Evolutionary conservation across 2,888 invertebrate genomes (phyloP).

Genomic region (Polyploca ridens): DNA sequence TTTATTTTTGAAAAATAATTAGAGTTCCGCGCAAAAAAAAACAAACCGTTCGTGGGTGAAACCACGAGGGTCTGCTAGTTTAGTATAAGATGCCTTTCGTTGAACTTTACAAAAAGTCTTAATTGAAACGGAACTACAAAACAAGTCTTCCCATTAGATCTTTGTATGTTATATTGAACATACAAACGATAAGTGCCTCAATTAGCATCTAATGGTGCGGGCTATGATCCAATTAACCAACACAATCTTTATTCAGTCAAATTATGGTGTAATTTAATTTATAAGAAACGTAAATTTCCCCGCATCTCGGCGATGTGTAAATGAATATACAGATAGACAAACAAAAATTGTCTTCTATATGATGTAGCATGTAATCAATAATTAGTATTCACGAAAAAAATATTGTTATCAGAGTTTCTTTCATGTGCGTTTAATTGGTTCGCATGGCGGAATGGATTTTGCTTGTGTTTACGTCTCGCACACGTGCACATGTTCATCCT

Average conservation of each 20-base stretch:
- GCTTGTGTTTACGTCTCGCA: conserved; percentile 54
- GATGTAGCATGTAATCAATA: background rate
- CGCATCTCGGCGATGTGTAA: too few relatives aligned
- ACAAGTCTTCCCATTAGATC: too few relatives aligned
- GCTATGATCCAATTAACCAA: conserved; percentile 65
- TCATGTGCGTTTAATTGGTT: conserved; percentile 40
- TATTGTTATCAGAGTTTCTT: conserved; percentile 24
- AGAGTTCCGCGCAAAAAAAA: too few relatives aligned
- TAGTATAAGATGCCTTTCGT: too few relatives aligned
- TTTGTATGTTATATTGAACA: background rate
- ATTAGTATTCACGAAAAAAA: conserved; percentile 1
- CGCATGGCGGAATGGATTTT: conserved; percentile 44
- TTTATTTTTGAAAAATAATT: too few relatives aligned
- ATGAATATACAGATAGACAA: too few relatives aligned
- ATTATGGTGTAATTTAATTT: conserved; percentile 36
- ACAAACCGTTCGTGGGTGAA: too few relatives aligned
- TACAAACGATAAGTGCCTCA: conserved; percentile 41
- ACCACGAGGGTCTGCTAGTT: too few relatives aligned
- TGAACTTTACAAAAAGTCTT: too few relatives aligned
- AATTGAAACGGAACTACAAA: too few relatives aligned
- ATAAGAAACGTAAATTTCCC: conserved; percentile 15
- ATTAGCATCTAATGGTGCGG: conserved; percentile 70
- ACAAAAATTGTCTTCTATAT: too few relatives aligned
- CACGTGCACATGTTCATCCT: conserved; percentile 44
- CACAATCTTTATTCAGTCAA: conserved; percentile 47